Evolutionary conservation across 2,113 vertebrate genomes (phyloP), one percentile per base, ranked within the genome.

Genomic region (Arvicanthis niloticus): DNA sequence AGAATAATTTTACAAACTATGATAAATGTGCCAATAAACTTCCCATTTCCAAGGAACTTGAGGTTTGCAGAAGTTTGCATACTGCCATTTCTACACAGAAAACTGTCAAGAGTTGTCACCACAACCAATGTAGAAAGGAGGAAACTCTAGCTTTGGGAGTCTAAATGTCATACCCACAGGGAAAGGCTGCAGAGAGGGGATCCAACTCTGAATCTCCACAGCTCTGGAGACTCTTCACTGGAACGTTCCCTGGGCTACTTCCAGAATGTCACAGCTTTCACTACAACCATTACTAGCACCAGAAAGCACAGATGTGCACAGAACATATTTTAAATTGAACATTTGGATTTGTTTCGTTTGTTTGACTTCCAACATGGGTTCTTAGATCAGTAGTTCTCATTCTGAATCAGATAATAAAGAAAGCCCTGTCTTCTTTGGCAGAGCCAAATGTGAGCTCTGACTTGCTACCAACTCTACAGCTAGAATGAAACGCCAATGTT

Each of bases 261-360:
- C 76, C 88, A 95, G 67, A 75, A 42, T 29, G 34, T 37, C n/a
- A 13, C 56, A 45, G 51, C 12, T 31, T 51, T 96, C 2, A 68
- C 29, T 60, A 34, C 15, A 53, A 45, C 31, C 19, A 0, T 73
- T 72, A n/a, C 76, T 29, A 22, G 88, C 51, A 88, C 53, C 72
- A 94, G 48, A 67, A 90, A 87, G 60, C 91, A 92, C 92, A 95
- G 81, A 94, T 88, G n/a, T 95, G 91, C 60, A 72, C 88, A 95
- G 86, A 67, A 72, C 86, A 90, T 68, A 80, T 87, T 93, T 95
- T 91, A 89, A 92, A 97, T 77, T 65, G 76, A 95, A 53, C 56
- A 75, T 95, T 95, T 96, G 73, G 51, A 94, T 89, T 96, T 88
- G 42, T 56, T 93, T 95, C 91, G 68, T 92, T 97, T 95, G 72